Percentiles rank a stretch among this genome's conserved stretches.
These are phyloP conservation scores for Rhagoletis zephyria DNA, from an alignment of 1,140 invertebrate genomes.

Conservation along the genomic window DNA sequence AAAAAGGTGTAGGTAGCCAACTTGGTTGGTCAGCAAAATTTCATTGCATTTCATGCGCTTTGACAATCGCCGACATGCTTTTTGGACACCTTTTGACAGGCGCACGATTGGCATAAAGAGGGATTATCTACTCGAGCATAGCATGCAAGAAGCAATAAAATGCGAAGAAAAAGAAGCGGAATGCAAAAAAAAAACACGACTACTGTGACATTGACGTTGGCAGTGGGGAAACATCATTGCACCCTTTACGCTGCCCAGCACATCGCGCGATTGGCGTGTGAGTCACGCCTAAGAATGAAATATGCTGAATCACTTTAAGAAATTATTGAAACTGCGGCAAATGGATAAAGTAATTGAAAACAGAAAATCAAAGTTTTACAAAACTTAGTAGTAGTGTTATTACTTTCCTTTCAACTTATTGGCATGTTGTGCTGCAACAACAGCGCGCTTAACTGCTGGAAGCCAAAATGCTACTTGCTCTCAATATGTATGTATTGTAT, in stretches of 20 bases:
- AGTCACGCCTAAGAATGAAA: background rate
- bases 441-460: background rate
- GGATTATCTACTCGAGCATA: background rate
- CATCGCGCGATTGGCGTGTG: background rate
- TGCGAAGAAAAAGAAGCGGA: background rate
- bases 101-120: conserved; percentile 32
- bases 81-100: conserved; percentile 28
- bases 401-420: conserved; percentile 25
- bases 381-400: background rate
- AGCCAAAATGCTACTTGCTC: background rate
- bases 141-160: background rate
- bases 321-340: background rate
- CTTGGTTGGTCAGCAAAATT: background rate
- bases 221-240: background rate
- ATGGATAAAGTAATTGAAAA: background rate
- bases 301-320: background rate
- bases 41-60: conserved; percentile 25
- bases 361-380: conserved; percentile 4
- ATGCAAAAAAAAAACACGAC: background rate
- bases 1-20: no score
- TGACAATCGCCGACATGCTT: conserved; percentile 12
- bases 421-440: conserved; percentile 11
- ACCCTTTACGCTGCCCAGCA: background rate
- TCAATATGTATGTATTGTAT: background rate
- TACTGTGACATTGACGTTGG: background rate